Evolutionary conservation across 2,888 invertebrate species (phyloP).

Genomic region (Leucoptera coffeella): DNA sequence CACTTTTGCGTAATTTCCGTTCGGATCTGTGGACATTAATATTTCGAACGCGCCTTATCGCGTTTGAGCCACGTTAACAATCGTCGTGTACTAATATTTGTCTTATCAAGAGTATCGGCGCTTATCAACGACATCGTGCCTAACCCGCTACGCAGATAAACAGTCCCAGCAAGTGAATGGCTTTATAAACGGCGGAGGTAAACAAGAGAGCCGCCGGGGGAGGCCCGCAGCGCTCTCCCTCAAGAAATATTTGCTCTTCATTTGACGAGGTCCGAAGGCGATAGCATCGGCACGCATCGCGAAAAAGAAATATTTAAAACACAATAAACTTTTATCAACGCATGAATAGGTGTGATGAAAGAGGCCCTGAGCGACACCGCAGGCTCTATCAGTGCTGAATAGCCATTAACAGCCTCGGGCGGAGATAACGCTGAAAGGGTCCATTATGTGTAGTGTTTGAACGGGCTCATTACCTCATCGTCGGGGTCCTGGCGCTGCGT

Average conservation of each 20-base stretch:
- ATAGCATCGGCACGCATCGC: conserved; percentile 28
- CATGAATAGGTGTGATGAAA: conserved; percentile 32
- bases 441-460: conserved; percentile 21
- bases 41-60: too few species aligned
- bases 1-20: too few species aligned
- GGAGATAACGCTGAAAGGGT: conserved; percentile 39
- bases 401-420: conserved; percentile 42
- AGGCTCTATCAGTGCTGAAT: conserved; percentile 37
- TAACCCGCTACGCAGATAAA: too few species aligned
- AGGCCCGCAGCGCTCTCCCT: too few species aligned
- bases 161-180: too few species aligned
- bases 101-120: too few species aligned
- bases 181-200: too few species aligned
- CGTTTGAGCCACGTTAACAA: too few species aligned
- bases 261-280: conserved; percentile 14
- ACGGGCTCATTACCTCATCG: conserved; percentile 34
- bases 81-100: too few species aligned
- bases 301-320: conserved; percentile 29
- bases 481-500: conserved; percentile 33
- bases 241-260: conserved; percentile 12
- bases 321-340: conserved; percentile 46
- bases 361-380: conserved; percentile 30
- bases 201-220: too few species aligned
- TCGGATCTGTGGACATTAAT: too few species aligned
- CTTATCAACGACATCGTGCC: too few species aligned